Conservation (phyloP, 2,113 vertebrate species). For the Hippocampus comes region DNA sequence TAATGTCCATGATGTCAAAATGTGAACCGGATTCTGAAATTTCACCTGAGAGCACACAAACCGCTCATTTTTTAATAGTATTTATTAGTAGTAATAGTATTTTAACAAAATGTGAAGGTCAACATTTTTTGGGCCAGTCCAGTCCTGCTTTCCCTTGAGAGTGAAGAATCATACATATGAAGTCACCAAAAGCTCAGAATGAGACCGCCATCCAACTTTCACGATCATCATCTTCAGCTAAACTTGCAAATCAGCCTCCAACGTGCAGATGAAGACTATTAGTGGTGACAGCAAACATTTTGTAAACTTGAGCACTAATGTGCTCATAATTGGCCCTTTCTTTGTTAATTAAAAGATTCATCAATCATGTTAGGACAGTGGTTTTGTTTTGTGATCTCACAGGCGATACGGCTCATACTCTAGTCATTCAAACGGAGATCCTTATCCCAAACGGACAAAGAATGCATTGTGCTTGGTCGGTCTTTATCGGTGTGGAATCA, state of each 20-base stretch:
- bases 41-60: too few species aligned
- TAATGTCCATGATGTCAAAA: too few species aligned
- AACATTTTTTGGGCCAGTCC: too few species aligned
- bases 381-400: neutral
- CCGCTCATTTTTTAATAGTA: too few species aligned
- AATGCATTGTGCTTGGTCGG: neutral
- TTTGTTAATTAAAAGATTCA: neutral
- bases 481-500: constrained; percentile 8
- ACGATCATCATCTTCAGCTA: neutral
- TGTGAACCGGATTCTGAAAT: too few species aligned
- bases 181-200: neutral
- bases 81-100: too few species aligned
- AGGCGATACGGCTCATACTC: neutral
- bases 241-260: neutral
- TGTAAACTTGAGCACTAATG: neutral
- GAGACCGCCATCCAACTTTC: neutral
- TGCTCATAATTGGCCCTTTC: neutral
- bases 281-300: neutral
- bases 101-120: too few species aligned
- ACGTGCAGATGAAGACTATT: neutral
- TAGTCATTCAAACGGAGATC: neutral
- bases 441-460: neutral
- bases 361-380: neutral
- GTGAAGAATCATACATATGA: too few species aligned
- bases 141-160: too few species aligned